Conservation (phyloP, 2,888 invertebrate species). For the Drosophila neonasuta region DNA sequence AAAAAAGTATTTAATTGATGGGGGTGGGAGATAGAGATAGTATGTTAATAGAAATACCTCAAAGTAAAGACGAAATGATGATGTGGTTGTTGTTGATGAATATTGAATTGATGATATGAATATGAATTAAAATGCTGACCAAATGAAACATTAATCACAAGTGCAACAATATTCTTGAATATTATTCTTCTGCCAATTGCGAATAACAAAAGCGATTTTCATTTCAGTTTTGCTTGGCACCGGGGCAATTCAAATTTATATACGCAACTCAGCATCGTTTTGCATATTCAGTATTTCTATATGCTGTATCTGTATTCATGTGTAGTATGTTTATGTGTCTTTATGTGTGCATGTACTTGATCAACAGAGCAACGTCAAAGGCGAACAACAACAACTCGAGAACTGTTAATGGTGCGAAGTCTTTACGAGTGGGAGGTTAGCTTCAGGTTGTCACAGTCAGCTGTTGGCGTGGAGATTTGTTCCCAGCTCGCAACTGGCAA, state of each 20-base stretch:
- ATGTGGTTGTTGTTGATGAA: constrained; percentile 7
- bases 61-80: constrained; percentile 16
- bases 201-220: constrained; percentile 59
- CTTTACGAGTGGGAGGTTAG: constrained; percentile 22
- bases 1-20: constrained; percentile 23
- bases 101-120: constrained; percentile 21
- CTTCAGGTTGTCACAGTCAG: constrained; percentile 59
- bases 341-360: constrained; percentile 18
- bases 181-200: constrained; percentile 35
- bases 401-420: constrained; percentile 41
- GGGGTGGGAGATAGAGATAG: neutral
- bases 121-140: constrained; percentile 39
- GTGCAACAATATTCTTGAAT: constrained; percentile 15
- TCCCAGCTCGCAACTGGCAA: constrained; percentile 4
- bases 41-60: constrained; percentile 32
- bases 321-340: constrained; percentile 18
- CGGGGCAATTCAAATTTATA: constrained; percentile 60
- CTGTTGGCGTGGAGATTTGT: constrained; percentile 49
- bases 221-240: constrained; percentile 51
- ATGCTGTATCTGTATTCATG: neutral
- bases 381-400: constrained; percentile 29
- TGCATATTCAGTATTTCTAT: constrained; percentile 31
- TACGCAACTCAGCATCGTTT: constrained; percentile 47
- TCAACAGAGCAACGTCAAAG: constrained; percentile 57
- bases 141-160: constrained; percentile 51